Percentiles rank a stretch among this genome's conserved stretches.
Evolutionary conservation across 2,888 invertebrate genomes (phyloP).

Genomic region (Eledona agricola): DNA sequence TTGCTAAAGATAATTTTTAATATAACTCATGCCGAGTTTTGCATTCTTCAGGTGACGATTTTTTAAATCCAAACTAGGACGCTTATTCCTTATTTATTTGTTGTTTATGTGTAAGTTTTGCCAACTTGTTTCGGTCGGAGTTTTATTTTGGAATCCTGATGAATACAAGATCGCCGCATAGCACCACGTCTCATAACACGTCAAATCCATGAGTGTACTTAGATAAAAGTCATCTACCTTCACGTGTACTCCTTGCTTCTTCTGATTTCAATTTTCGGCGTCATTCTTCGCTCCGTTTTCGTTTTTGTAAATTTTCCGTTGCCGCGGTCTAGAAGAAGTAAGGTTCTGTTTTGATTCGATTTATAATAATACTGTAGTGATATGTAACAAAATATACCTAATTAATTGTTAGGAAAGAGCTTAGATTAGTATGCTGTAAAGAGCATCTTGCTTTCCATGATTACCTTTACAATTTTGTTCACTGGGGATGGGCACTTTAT

Average conservation of each 20-base stretch:
- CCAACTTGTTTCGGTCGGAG: constrained; percentile 1
- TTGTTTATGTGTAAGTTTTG: constrained; percentile 11
- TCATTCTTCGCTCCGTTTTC: constrained; percentile 35
- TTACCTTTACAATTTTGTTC: constrained; percentile 58
- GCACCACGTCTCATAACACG: constrained; percentile 46
- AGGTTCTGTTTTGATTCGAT: constrained; percentile 47
- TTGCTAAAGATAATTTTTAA: constrained; percentile 36
- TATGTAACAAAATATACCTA: constrained; percentile 54
- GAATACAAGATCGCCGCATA: constrained; percentile 35
- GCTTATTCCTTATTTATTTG: constrained; percentile 34
- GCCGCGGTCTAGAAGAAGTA: constrained; percentile 45
- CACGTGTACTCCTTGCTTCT: constrained; percentile 46
- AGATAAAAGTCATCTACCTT: constrained; percentile 47
- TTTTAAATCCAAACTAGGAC: constrained; percentile 8
- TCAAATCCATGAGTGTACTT: constrained; percentile 58
- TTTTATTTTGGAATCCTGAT: constrained; percentile 24
- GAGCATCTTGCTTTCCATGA: constrained; percentile 62
- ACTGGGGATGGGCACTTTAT: constrained; percentile 64
- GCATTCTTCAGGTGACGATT: constrained; percentile 32
- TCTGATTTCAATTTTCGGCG: constrained; percentile 34
- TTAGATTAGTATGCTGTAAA: constrained; percentile 62
- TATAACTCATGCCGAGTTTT: constrained; percentile 21
- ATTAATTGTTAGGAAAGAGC: constrained; percentile 62
- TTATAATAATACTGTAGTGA: constrained; percentile 53
- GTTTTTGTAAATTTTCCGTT: constrained; percentile 42